phyloP scores from a whole-genome alignment of 2,888 invertebrate genomes.

The Lepidocyrtinus sp. region DNA sequence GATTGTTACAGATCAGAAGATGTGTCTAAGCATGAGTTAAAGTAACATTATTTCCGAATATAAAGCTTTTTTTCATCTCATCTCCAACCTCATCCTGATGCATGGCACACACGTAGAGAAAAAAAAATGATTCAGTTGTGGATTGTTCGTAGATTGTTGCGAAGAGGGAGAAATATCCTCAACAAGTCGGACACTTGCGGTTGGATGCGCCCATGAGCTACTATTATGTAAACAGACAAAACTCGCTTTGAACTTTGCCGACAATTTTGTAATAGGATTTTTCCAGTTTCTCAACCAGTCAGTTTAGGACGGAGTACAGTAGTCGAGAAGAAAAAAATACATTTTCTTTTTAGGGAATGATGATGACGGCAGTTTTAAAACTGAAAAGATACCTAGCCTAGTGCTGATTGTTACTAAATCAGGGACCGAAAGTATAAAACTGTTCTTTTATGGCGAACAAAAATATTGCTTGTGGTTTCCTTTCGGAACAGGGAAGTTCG shows the following conservation, averaged over 20 bases:
- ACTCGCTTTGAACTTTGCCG: conserved; percentile 66
- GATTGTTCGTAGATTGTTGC: too few relatives aligned
- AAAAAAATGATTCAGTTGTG: conserved; percentile 1
- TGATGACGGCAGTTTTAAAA: conserved; percentile 11
- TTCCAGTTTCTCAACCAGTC: conserved; percentile 41
- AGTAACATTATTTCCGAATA: neutral
- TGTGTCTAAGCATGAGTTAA: neutral
- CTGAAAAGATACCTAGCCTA: neutral
- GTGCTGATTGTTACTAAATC: neutral
- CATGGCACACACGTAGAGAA: neutral
- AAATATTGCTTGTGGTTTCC: neutral
- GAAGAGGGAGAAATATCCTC: conserved; percentile 45
- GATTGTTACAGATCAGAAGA: neutral
- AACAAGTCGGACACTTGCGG: conserved; percentile 66
- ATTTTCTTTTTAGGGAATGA: neutral
- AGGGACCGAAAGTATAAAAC: neutral
- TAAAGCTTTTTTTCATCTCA: too few relatives aligned
- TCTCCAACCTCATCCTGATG: too few relatives aligned
- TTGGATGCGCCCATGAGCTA: conserved; percentile 68
- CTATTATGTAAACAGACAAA: conserved; percentile 68
- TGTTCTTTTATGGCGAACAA: conserved; percentile 8
- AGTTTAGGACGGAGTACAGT: too few relatives aligned
- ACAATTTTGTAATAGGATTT: conserved; percentile 67
- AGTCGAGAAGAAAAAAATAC: too few relatives aligned
- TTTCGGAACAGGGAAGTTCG: neutral